Percentiles rank a stretch among this genome's conserved stretches.
phyloP scores from a whole-genome alignment of 2,888 invertebrate genomes.

The Drosophila macrothrix region DNA sequence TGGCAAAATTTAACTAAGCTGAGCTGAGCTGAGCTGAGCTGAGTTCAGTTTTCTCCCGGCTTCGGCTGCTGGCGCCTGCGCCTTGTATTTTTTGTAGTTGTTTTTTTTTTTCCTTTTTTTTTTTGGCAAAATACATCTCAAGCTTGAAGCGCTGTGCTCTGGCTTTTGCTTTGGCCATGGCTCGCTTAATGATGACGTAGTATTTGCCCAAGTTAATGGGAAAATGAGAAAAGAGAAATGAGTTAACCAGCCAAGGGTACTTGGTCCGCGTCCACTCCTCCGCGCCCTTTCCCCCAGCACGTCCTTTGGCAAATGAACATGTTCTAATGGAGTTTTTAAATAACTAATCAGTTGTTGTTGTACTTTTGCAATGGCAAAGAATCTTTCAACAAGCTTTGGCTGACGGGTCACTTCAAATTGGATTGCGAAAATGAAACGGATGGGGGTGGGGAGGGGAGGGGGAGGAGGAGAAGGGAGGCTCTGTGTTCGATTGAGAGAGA shows the following conservation, averaged over 20 bases:
- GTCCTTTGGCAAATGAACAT: conserved; percentile 41
- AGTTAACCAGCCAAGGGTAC: conserved; percentile 31
- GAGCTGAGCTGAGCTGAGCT: conserved; percentile 48
- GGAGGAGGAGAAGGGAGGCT: neutral
- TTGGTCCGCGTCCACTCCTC: neutral
- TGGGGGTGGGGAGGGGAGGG: no score
- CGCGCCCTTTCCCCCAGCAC: neutral
- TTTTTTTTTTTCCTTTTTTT: neutral
- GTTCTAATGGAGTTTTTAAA: conserved; percentile 73
- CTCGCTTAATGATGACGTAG: conserved; percentile 67
- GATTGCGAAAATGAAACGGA: neutral
- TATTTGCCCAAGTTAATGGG: conserved; percentile 69
- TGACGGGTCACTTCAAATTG: conserved; percentile 4
- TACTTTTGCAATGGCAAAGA: conserved; percentile 20
- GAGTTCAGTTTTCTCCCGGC: conserved; percentile 37
- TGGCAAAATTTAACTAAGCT: conserved; percentile 53
- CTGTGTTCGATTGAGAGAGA: neutral
- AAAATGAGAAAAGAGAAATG: conserved; percentile 63
- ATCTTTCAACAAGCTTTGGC: conserved; percentile 19
- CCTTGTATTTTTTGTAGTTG: conserved; percentile 4
- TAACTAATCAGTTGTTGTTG: conserved; percentile 64
- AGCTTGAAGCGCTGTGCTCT: conserved; percentile 19
- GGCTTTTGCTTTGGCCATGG: conserved; percentile 34
- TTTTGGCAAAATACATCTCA: conserved; percentile 9
- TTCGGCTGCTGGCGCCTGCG: conserved; percentile 24